Base-by-base conservation (phyloP, 2,113 vertebrate species). In the Craseonycteris thonglongyai region DNA sequence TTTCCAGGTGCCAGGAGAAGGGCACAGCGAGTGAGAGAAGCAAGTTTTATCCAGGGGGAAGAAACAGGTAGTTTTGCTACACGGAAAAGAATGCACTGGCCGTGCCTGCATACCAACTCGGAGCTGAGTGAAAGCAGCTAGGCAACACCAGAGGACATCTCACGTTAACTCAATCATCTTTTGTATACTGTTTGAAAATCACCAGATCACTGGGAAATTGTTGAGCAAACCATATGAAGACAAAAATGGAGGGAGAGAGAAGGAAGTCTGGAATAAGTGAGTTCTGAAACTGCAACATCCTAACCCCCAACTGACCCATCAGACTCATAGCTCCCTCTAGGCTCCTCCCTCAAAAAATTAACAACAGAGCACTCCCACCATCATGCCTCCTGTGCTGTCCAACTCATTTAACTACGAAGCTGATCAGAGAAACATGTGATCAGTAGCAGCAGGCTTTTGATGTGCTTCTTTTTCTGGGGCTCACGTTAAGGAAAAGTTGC, bases 401-500 rank as follows among this genome's bases (percentile, higher is more conserved):
- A n/a, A 54, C 95, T 95, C 94, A 81, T 94, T 51, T 89, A 97
- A 95, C 96, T 94, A 91, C 38, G 93, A 90, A 96, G 88, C 65
- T 1, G 79, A 97, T 98, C 95, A 93, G 82, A 97, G 96, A 88
- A 93, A 91, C 97, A 97, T 79, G 90, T 93, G 95, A 97, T 96
- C 63, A 13, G 71, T 38, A 95, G 58, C 94, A 97, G 97, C 92
- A 87, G 63, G 78, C 91, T 95, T 95, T 91, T 91, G 63, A 93
- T 74, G 54, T 42, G 33, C 80, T 97, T 93, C 85, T 16, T 84
- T 95, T 94, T 94, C 80, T 89, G 90, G 75, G 78, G 74, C 88
- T 97, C 97, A 93, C 95, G 86, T 93, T 96, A 98, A 97, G 95
- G 96, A 97, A 96, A 97, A 97, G 95, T 93, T 97, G 89, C 96